Evolutionary conservation across 2,797 vertebrate species (phyloP), one percentile per base, ranked within the genome.

Genomic region (Ceyx erithaca): DNA sequence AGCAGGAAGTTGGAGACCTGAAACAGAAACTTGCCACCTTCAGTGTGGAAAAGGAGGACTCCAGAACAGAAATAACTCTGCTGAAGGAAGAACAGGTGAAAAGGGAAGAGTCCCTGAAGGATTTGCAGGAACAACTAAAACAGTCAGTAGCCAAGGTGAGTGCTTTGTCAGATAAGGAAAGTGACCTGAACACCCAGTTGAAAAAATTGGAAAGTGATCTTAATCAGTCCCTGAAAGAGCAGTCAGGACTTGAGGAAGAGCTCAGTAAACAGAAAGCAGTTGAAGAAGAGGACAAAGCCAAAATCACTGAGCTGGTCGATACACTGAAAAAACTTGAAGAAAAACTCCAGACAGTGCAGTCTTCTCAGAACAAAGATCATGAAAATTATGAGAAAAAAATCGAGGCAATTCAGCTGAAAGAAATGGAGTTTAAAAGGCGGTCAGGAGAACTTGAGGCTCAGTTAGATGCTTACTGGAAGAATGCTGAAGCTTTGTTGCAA

Each of bases 101-200:
- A 85, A 97, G 94, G 85, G 98, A 98, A 46, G 96, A 97, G 43
- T 96, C 96, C 14, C 95, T 99, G 61, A 97, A 98, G 92, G 98
- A 99, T 83, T 95, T 99, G 59, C 98, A 98, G 90, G 98, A 98
- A 35, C 98, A 99, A 64, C 95, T 99, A 19, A 97, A 95, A 18
- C 97, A 98, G 87, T 97, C 98, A n/a, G 98, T 97, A 12, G 94
- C 89, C 61, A 97, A 98, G 58, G 70, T 98, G 45, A 96, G 96
- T 52, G 78, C 92, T 96, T 97, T 99, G 76, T 98, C 98, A 64
- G 94, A 98, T 83, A 97, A 80, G 22, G 98, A 99, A 94, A 93
- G 46, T 12, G 75, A 98, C 57, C 91, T 99, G 26, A 98, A 98
- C 97, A 96, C 97, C 26, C 98, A 98, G 75, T 95, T 98, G 52